These are phyloP conservation scores for Gymnoscopelus braueri DNA, from an alignment of 2,797 vertebrate species.

Conservation along the genomic window DNA sequence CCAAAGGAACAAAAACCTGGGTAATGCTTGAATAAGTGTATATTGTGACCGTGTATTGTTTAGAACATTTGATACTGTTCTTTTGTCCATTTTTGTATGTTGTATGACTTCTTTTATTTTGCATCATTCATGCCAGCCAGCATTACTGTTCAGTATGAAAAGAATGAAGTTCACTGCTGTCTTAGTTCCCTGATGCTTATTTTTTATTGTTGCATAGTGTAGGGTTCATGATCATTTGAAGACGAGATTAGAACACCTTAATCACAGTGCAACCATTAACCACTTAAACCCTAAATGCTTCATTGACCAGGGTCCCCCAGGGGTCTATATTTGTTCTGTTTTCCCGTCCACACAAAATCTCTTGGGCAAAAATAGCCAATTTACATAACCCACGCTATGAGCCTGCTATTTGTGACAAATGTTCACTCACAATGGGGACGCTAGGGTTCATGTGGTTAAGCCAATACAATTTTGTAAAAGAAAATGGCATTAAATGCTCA, in stretches of 20 bases:
- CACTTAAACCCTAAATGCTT: neutral
- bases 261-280: neutral
- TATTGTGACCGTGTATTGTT: constrained; percentile 69
- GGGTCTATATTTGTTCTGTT: too few species aligned
- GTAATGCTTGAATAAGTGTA: constrained; percentile 85
- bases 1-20: constrained; percentile 85
- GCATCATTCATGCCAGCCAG: constrained; percentile 10
- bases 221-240: constrained; percentile 35
- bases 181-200: constrained; percentile 31
- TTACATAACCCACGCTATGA: too few species aligned
- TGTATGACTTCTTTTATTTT: too few species aligned
- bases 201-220: constrained; percentile 8
- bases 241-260: neutral
- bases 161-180: constrained; percentile 52
- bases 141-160: constrained; percentile 11
- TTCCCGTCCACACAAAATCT: too few species aligned
- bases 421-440: too few species aligned
- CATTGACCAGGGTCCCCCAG: constrained; percentile 10
- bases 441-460: neutral
- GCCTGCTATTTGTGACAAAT: too few species aligned
- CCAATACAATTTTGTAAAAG: too few species aligned
- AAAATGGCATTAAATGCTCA: too few species aligned
- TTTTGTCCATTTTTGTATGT: constrained; percentile 35
- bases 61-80: constrained; percentile 62
- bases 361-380: too few species aligned